Evolutionary conservation across 2,888 invertebrate species (phyloP), one percentile per base, ranked within the genome.

Genomic region (Helicoverpa assulta): DNA sequence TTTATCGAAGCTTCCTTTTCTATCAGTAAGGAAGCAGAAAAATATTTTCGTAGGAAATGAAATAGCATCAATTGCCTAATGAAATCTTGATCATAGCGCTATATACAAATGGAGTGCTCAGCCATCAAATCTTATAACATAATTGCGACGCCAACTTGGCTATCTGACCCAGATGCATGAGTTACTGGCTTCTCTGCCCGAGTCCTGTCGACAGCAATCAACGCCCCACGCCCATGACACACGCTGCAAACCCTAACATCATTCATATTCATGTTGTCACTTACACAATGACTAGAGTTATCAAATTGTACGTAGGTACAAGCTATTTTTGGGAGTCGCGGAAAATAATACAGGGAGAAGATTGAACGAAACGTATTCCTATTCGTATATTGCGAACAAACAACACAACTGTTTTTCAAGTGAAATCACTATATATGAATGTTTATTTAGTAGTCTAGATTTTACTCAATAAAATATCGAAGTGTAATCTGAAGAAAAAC

Each of bases 121-220:
- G 51, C 40, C 40, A 40, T 40, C 12, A 40, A 40, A 55, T 64
- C 16, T 40, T n/a, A 63, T 58, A 52, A 33, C 18, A 56, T 62
- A 59, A 61, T n/a, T 53, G 61, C 54, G 56, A 67, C 19, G 37
- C 52, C 56, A 67, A 43, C 26, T 50, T 47, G 10, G 54, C 51
- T 67, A 53, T 29, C 80, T 77, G 89, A 87, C 90, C 89, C 78
- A 90, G 82, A 83, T 89, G 85, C 89, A 89, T 87, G 70, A 73
- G 80, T 86, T 85, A 85, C 59, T 72, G 66, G 58, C 66, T 57
- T 69, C 61, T 60, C 65, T 33, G 54, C 61, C 74, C 70, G 65
- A 43, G 64, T 78, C 71, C 78, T 80, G 80, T 78, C 78, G 6
- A 21, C 55, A 14, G 71, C 80, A 77, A 80, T 77, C 81, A 71